Conservation (phyloP, 2,797 vertebrate species). For the Pangasius mekongensis region DNA sequence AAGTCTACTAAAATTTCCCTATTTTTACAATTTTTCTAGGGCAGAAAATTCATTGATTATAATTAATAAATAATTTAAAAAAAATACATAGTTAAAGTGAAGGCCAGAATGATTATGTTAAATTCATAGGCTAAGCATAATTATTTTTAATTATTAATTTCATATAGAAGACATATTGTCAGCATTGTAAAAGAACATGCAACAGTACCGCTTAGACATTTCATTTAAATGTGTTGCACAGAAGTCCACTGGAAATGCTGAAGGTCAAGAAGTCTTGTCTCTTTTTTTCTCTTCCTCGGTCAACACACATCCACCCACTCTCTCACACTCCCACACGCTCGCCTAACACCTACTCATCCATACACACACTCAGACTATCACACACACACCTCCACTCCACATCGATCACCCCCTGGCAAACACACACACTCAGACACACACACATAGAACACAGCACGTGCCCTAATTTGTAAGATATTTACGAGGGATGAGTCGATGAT, state of each 20-base stretch:
- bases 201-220: background rate
- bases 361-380: background rate
- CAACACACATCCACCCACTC: background rate
- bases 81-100: background rate
- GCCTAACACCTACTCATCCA: background rate
- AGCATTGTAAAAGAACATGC: background rate
- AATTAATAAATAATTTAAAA: background rate
- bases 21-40: background rate
- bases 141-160: background rate
- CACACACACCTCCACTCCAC: background rate
- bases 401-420: background rate
- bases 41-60: background rate
- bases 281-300: background rate
- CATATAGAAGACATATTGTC: background rate
- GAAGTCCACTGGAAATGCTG: background rate
- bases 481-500: background rate
- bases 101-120: background rate
- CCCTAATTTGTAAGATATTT: background rate
- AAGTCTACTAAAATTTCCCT: background rate
- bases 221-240: background rate
- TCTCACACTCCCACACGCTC: background rate
- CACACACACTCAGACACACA: background rate
- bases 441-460: background rate
- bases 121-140: background rate
- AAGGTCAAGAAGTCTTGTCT: background rate